Evolutionary conservation across 23 tunicate species (phyloP).

Genomic region (Trididemnum clinides): DNA sequence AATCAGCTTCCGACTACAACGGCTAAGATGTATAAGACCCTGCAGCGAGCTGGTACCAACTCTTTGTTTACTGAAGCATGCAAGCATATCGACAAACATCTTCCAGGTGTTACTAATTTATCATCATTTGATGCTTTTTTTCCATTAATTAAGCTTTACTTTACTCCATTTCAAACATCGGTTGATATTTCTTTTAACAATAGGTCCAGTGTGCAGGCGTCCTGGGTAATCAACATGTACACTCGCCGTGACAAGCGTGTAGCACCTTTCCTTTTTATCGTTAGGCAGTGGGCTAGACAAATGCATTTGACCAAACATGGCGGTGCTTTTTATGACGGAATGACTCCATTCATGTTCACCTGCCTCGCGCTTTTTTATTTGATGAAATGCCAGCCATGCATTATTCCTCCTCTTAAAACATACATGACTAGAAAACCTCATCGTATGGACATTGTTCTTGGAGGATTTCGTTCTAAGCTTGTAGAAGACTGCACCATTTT

Average conservation of each 20-base stretch:
- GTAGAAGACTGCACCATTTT: neutral
- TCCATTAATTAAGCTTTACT: slow-evolving; percentile 1
- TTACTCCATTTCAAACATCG: neutral
- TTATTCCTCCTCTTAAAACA: slow-evolving; percentile 34
- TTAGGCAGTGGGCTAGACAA: slow-evolving; percentile 40
- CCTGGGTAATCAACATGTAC: slow-evolving; percentile 22
- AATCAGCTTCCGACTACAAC: slow-evolving; percentile 11
- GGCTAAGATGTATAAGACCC: neutral
- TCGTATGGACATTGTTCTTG: slow-evolving; percentile 31
- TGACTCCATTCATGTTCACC: slow-evolving; percentile 55
- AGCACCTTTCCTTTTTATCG: slow-evolving; percentile 36
- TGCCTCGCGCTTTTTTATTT: slow-evolving; percentile 54
- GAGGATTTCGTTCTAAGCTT: slow-evolving; percentile 43
- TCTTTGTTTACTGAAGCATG: slow-evolving; percentile 17
- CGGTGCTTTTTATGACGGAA: neutral
- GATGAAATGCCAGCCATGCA: slow-evolving; percentile 38
- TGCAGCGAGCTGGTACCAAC: slow-evolving; percentile 26
- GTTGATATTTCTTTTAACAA: slow-evolving; percentile 29
- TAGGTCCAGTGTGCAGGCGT: slow-evolving; percentile 20
- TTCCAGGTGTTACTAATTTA: slow-evolving; percentile 23
- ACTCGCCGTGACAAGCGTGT: slow-evolving; percentile 38
- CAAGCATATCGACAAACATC: slow-evolving; percentile 2
- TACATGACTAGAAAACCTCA: neutral
- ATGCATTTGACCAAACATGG: neutral
- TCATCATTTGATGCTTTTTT: neutral